These are phyloP conservation scores for Phymatocera aterrima DNA, from an alignment of 2,888 invertebrate species.

Conservation along the genomic window DNA sequence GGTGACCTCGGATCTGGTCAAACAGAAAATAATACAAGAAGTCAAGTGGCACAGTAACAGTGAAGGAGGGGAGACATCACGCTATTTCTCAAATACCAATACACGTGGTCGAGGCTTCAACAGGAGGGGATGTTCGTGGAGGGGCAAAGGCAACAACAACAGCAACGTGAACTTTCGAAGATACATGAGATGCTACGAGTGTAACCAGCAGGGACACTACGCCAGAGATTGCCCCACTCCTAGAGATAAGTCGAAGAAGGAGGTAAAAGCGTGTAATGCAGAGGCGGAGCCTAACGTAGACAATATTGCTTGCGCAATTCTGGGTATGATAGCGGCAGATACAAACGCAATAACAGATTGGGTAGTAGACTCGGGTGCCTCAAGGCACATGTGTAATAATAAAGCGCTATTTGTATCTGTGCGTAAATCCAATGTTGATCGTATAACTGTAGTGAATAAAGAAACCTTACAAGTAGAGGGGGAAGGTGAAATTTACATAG, in stretches of 20 bases:
- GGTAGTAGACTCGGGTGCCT: slow-evolving; percentile 66
- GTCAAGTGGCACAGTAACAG: neutral
- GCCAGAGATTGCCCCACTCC: neutral
- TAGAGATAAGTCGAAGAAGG: neutral
- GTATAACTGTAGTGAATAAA: slow-evolving; percentile 47
- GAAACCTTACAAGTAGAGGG: slow-evolving; percentile 46
- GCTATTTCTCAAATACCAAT: neutral
- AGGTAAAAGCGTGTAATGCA: neutral
- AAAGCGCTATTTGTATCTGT: neutral
- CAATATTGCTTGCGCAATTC: neutral
- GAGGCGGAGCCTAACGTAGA: neutral
- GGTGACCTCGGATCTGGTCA: neutral
- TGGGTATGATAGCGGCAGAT: slow-evolving; percentile 65
- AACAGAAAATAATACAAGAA: slow-evolving; percentile 3
- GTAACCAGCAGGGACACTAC: neutral
- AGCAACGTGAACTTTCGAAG: neutral
- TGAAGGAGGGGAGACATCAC: neutral
- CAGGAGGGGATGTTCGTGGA: neutral
- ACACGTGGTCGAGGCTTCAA: neutral
- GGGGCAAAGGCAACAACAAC: neutral
- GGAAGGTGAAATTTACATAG: slow-evolving; percentile 50
- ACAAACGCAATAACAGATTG: slow-evolving; percentile 72
- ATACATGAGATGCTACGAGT: neutral
- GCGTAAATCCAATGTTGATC: neutral
- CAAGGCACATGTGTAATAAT: slow-evolving; percentile 56